phyloP scores from a whole-genome alignment of 2,888 invertebrate genomes.

The Aphrophora alni region DNA sequence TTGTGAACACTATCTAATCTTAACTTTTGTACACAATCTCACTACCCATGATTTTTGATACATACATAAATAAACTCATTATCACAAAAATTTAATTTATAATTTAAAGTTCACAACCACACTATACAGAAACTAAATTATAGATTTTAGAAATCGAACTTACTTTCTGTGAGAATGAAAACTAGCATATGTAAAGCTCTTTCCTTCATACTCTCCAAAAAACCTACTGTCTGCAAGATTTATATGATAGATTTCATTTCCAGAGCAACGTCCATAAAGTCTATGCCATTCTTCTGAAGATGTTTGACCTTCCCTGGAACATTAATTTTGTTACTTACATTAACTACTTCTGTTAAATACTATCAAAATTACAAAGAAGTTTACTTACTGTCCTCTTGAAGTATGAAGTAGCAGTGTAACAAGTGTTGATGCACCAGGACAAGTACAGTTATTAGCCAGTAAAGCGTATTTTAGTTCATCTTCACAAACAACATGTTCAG shows the following conservation, averaged over 20 bases:
- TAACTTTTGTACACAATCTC: no score
- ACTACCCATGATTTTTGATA: no score
- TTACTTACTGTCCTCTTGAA: conserved; percentile 94
- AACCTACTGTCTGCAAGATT: conserved; percentile 93
- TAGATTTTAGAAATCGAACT: conserved; percentile 55
- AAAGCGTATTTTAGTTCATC: conserved; percentile 99
- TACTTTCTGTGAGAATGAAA: conserved; percentile 99
- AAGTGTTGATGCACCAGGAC: conserved; percentile 95
- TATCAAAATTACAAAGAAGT: neutral
- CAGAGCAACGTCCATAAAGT: conserved; percentile 97
- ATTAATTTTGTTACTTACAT: conserved; percentile 25
- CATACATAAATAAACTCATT: no score
- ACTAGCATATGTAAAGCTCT: conserved; percentile 99
- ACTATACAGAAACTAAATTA: no score
- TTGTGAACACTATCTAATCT: no score
- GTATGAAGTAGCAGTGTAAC: conserved; percentile 96
- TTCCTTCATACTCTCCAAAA: conserved; percentile 98
- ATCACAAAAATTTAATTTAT: no score
- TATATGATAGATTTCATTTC: conserved; percentile 99
- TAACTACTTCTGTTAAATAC: neutral
- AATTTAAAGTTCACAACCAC: no score
- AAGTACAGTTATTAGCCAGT: conserved; percentile 97
- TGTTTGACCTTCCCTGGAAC: conserved; percentile 86
- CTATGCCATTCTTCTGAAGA: conserved; percentile 98
- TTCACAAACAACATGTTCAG: conserved; percentile 98